Percentiles rank a stretch among this genome's conserved stretches.
Conservation (phyloP, 2,888 invertebrate genomes). For the Galeopsomyia nigrocyanea region DNA sequence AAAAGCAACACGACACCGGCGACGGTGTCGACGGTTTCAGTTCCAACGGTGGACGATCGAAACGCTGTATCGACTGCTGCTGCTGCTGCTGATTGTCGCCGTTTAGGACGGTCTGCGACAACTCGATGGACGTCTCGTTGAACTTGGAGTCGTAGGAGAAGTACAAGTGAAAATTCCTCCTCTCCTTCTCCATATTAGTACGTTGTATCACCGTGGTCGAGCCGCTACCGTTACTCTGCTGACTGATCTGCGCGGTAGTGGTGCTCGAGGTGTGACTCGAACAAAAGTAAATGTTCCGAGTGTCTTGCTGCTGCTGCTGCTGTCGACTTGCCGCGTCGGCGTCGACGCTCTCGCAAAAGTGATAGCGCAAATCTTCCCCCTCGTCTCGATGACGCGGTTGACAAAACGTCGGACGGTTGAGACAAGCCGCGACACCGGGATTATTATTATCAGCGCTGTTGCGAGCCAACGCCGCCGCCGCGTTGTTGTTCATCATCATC, state of each 20-base stretch:
- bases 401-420: conserved; percentile 42
- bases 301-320: conserved; percentile 26
- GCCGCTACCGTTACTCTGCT: conserved; percentile 32
- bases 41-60: conserved; percentile 50
- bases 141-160: conserved; percentile 62
- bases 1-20: conserved; percentile 66
- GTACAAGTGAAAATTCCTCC: conserved; percentile 62
- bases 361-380: conserved; percentile 52
- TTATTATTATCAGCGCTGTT: conserved; percentile 26
- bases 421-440: conserved; percentile 28
- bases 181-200: conserved; percentile 44
- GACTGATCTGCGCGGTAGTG: conserved; percentile 35
- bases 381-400: conserved; percentile 25
- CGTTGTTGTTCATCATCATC: not conserved
- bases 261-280: conserved; percentile 53
- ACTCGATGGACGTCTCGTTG: conserved; percentile 62
- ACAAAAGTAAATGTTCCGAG: conserved; percentile 57
- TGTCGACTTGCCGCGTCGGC: conserved; percentile 13
- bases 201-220: conserved; percentile 24
- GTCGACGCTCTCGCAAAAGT: conserved; percentile 55
- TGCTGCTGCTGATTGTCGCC: conserved; percentile 19
- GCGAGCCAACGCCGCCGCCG: conserved; percentile 17
- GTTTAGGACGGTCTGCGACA: conserved; percentile 51
- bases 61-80: conserved; percentile 25
- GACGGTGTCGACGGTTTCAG: conserved; percentile 64